phyloP scores from a whole-genome alignment of 2,797 vertebrate genomes.

The Hoplostethus mediterraneus region DNA sequence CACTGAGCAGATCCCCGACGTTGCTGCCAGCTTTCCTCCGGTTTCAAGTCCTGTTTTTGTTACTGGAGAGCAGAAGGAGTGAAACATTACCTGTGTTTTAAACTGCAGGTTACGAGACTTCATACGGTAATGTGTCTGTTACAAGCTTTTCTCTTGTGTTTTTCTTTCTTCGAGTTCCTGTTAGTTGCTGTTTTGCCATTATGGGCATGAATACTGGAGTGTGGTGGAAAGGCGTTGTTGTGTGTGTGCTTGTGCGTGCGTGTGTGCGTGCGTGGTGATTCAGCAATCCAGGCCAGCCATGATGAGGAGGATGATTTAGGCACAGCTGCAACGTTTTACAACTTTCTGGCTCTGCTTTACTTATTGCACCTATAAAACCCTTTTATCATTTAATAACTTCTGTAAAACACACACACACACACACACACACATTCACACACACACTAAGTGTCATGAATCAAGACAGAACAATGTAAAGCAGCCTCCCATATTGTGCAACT shows the following conservation, averaged over 20 bases:
- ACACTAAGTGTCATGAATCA: background rate
- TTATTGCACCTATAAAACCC: constrained; percentile 60
- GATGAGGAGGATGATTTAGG: constrained; percentile 58
- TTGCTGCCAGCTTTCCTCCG: constrained; percentile 34
- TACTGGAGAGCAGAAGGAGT: constrained; percentile 29
- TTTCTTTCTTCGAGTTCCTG: background rate
- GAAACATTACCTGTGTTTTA: constrained; percentile 24
- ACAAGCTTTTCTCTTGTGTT: no score
- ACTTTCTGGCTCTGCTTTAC: constrained; percentile 47
- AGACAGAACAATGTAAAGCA: background rate
- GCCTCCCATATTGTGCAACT: no score
- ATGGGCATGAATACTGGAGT: background rate
- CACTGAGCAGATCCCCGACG: constrained; percentile 34
- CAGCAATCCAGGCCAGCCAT: constrained; percentile 32
- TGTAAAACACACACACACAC: constrained; percentile 53
- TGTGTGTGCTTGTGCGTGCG: background rate
- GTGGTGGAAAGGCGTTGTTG: constrained; percentile 1
- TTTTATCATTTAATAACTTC: constrained; percentile 50
- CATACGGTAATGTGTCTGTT: no score
- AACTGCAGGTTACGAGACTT: no score
- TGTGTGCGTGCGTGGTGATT: constrained; percentile 25
- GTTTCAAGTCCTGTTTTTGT: constrained; percentile 53
- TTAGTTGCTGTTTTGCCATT: background rate
- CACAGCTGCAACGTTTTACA: constrained; percentile 54
- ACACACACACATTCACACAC: background rate